These are phyloP conservation scores for Hyppa rectilinea DNA, from an alignment of 2,888 invertebrate species.

Conservation along the genomic window DNA sequence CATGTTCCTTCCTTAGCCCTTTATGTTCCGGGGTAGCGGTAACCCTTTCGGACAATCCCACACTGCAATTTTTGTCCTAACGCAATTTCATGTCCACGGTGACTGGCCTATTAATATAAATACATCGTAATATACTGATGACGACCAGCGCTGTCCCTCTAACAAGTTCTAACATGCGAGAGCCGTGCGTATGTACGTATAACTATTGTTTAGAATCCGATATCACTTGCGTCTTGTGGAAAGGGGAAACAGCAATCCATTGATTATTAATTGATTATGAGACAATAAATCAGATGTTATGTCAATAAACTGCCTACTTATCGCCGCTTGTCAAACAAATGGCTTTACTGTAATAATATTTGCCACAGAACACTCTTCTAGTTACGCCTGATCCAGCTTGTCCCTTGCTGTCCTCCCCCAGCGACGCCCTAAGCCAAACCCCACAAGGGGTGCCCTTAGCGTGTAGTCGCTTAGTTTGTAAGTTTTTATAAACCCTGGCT, in stretches of 20 bases:
- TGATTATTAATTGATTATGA: slow-evolving; percentile 20
- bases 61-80: too few species aligned
- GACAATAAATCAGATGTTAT: slow-evolving; percentile 41
- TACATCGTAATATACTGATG: background rate
- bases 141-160: background rate
- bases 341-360: slow-evolving; percentile 30
- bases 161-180: slow-evolving; percentile 6
- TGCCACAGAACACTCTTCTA: slow-evolving; percentile 1
- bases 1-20: too few species aligned
- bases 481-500: too few species aligned
- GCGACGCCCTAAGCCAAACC: too few species aligned
- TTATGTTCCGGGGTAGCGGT: too few species aligned
- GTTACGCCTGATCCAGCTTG: too few species aligned
- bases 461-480: too few species aligned
- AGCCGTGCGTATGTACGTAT: slow-evolving; percentile 12
- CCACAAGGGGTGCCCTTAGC: too few species aligned
- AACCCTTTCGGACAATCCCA: too few species aligned
- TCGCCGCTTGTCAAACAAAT: slow-evolving; percentile 44
- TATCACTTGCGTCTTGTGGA: slow-evolving; percentile 17
- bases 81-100: too few species aligned
- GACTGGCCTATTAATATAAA: background rate
- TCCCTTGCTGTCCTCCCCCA: too few species aligned
- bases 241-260: slow-evolving; percentile 22
- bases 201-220: slow-evolving; percentile 35
- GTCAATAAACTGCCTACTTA: slow-evolving; percentile 39